These are phyloP conservation scores for Neocrepidodera transversa DNA, from an alignment of 2,888 invertebrate genomes.

Conservation along the genomic window DNA sequence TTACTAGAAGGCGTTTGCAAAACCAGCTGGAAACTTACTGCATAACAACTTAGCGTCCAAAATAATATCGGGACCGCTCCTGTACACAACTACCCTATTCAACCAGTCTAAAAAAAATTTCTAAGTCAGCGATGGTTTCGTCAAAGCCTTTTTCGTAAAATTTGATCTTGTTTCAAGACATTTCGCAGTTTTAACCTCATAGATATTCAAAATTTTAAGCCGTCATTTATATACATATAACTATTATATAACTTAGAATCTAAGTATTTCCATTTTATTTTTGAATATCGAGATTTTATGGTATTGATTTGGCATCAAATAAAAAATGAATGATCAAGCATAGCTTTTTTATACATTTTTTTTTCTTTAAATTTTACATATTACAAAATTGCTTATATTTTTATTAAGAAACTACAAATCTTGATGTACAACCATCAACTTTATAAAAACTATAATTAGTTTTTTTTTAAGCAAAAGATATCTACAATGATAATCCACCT, in stretches of 20 bases:
- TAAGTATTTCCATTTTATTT: constrained; percentile 32
- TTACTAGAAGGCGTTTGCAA: constrained; percentile 36
- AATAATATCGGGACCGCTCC: constrained; percentile 7
- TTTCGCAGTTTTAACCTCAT: constrained; percentile 35
- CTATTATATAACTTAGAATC: constrained; percentile 39
- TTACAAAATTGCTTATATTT: constrained; percentile 15
- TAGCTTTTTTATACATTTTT: constrained; percentile 3
- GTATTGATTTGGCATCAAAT: constrained; percentile 39
- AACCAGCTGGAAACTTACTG: constrained; percentile 35
- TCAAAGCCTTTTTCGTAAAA: constrained; percentile 21
- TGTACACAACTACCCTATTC: constrained; percentile 39
- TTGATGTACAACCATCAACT: constrained; percentile 6
- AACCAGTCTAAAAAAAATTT: constrained; percentile 32
- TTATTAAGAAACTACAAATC: constrained; percentile 9
- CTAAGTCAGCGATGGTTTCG: constrained; percentile 30
- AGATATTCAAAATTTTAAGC: constrained; percentile 43
- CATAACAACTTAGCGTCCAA: constrained; percentile 25
- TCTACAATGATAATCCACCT: constrained; percentile 4
- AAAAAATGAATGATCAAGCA: constrained; percentile 15
- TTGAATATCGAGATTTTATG: constrained; percentile 40
- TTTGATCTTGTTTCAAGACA: constrained; percentile 42
- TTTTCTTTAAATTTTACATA: constrained; percentile 11
- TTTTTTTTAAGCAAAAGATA: constrained; percentile 14
- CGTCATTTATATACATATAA: constrained; percentile 41
- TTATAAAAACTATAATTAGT: constrained; percentile 7